These are phyloP conservation scores for Peromyscus polionotus DNA, from an alignment of 2,113 vertebrate species.

Conservation along the genomic window DNA sequence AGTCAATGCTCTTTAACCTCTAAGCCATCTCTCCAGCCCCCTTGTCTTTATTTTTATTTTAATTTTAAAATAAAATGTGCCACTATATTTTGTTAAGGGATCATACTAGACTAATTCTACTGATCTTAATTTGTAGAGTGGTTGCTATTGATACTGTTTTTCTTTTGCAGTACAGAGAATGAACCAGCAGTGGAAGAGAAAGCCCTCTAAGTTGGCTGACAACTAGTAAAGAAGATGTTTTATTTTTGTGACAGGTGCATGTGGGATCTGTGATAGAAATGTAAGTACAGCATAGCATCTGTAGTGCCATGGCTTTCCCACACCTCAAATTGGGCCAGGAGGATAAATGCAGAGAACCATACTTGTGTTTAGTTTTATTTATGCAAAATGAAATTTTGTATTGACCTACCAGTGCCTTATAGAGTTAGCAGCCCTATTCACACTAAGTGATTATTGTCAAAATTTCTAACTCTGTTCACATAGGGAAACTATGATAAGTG, in stretches of 20 bases:
- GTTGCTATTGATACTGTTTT: slow-evolving; percentile 64
- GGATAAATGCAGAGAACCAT: not conserved
- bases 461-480: not conserved
- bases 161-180: slow-evolving; percentile 78
- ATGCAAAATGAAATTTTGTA: slow-evolving; percentile 30
- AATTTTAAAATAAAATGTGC: slow-evolving; percentile 36
- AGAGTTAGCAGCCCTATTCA: slow-evolving; percentile 28
- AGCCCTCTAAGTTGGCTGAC: slow-evolving; percentile 66
- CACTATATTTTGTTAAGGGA: not conserved
- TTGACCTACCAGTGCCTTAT: slow-evolving; percentile 36
- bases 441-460: slow-evolving; percentile 1
- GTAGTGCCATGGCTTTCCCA: not conserved
- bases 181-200: slow-evolving; percentile 79
- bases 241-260: slow-evolving; percentile 78
- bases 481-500: not conserved
- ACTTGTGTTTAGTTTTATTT: slow-evolving; percentile 47
- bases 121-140: slow-evolving; percentile 74
- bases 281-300: slow-evolving; percentile 79
- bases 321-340: not conserved
- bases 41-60: not conserved
- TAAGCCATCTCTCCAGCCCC: no score
- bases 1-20: no score
- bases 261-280: slow-evolving; percentile 80
- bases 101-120: slow-evolving; percentile 54
- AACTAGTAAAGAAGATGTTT: slow-evolving; percentile 80